Conservation (phyloP, 1,140 invertebrate species). For the Orius laevigatus region DNA sequence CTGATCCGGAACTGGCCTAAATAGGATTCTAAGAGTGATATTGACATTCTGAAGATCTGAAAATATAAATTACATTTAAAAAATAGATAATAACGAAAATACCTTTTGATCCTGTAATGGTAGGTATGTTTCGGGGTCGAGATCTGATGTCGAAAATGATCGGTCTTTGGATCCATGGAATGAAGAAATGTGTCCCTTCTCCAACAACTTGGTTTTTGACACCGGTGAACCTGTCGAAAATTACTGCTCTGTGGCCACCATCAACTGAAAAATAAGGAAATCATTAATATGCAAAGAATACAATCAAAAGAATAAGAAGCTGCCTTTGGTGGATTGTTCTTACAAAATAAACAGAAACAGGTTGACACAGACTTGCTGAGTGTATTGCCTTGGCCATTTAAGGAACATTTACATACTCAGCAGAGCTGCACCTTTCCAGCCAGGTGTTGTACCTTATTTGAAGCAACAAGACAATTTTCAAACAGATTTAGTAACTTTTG, state of each 20-base stretch:
- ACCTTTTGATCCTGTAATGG: constrained; percentile 95
- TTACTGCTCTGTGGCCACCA: constrained; percentile 95
- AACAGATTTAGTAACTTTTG: no score
- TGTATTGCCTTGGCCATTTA: no score
- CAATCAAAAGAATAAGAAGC: neutral
- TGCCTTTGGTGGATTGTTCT: no score
- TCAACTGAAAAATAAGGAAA: constrained; percentile 64
- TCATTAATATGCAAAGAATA: neutral
- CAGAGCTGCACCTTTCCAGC: no score
- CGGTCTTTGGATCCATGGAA: constrained; percentile 96
- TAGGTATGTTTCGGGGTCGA: constrained; percentile 88
- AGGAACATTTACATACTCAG: no score
- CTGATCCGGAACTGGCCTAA: constrained; percentile 76
- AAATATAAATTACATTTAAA: constrained; percentile 21
- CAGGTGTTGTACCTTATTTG: no score
- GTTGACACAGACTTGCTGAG: no score
- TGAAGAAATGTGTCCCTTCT: constrained; percentile 97
- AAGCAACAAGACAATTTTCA: no score
- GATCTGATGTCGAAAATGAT: constrained; percentile 96
- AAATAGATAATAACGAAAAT: constrained; percentile 14
- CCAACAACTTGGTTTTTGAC: constrained; percentile 84
- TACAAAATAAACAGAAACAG: no score
- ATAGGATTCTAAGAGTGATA: constrained; percentile 94
- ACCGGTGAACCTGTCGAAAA: constrained; percentile 95
- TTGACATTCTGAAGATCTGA: constrained; percentile 98